Conservation (phyloP, 2,888 invertebrate genomes). For the Gymnosoma rotundatum region DNA sequence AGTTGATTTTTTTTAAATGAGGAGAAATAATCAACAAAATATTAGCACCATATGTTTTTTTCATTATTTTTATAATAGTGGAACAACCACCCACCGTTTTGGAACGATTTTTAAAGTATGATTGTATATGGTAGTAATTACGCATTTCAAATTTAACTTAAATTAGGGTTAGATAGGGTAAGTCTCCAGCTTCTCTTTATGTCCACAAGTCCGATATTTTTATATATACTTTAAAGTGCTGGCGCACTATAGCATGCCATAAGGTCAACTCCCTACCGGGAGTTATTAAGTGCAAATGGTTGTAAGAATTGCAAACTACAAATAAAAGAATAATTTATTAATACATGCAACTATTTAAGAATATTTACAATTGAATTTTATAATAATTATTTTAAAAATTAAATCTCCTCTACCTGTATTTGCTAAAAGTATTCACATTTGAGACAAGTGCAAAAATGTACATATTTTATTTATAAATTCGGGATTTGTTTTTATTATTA, state of each 20-base stretch:
- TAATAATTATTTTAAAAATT: neutral
- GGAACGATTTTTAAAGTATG: too few relatives aligned
- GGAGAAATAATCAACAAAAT: too few relatives aligned
- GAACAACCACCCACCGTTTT: too few relatives aligned
- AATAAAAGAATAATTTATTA: constrained; percentile 23
- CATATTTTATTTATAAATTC: constrained; percentile 41
- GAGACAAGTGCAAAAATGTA: constrained; percentile 51
- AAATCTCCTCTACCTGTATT: neutral
- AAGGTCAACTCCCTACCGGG: neutral
- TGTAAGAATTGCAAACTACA: constrained; percentile 36
- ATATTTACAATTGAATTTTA: constrained; percentile 40
- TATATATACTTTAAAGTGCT: neutral
- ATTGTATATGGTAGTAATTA: too few relatives aligned
- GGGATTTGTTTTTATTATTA: constrained; percentile 54
- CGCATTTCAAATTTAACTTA: too few relatives aligned
- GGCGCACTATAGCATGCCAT: neutral
- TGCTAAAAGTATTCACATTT: constrained; percentile 39
- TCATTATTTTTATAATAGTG: too few relatives aligned
- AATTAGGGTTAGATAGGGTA: too few relatives aligned
- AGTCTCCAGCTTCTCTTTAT: too few relatives aligned
- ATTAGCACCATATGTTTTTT: too few relatives aligned
- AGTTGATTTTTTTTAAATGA: too few relatives aligned
- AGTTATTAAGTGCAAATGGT: constrained; percentile 2
- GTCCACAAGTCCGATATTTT: too few relatives aligned
- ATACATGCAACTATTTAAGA: constrained; percentile 50